Evolutionary conservation across 2,888 invertebrate genomes (phyloP).

Genomic region (Noctua comes): DNA sequence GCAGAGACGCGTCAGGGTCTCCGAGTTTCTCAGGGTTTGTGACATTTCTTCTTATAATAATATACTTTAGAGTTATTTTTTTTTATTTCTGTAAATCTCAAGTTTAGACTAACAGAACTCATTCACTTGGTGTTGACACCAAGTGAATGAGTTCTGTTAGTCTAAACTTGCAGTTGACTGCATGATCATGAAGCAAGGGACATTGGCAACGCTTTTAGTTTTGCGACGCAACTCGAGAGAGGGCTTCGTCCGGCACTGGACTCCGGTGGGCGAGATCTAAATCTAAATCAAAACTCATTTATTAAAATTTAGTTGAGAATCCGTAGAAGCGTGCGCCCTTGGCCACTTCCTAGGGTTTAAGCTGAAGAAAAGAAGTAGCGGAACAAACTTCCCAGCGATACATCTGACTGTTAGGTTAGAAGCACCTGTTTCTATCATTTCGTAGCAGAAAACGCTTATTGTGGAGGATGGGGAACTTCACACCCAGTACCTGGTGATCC

Average conservation of each 20-base stretch:
- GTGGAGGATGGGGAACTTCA: background rate
- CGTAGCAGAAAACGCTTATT: background rate
- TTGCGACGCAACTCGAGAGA: background rate
- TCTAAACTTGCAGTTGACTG: no score
- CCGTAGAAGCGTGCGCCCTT: background rate
- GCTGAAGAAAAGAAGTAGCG: background rate
- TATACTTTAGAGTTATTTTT: background rate
- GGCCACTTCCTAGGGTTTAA: background rate
- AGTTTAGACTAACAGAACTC: background rate
- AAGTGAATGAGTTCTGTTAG: no score
- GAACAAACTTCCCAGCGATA: background rate
- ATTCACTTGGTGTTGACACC: background rate
- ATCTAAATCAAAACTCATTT: background rate
- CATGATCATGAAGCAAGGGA: background rate
- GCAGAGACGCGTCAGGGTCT: constrained; percentile 91
- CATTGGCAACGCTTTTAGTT: background rate
- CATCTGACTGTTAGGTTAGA: background rate
- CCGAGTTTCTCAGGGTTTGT: constrained; percentile 92
- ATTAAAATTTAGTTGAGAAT: background rate
- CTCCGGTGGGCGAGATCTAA: background rate
- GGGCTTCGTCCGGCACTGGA: background rate
- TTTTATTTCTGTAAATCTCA: no score
- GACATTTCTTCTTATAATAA: background rate
- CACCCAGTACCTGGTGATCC: background rate
- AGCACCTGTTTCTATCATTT: background rate